Base-by-base conservation (phyloP, 2,797 vertebrate genomes). In the Pitangus sulphuratus region DNA sequence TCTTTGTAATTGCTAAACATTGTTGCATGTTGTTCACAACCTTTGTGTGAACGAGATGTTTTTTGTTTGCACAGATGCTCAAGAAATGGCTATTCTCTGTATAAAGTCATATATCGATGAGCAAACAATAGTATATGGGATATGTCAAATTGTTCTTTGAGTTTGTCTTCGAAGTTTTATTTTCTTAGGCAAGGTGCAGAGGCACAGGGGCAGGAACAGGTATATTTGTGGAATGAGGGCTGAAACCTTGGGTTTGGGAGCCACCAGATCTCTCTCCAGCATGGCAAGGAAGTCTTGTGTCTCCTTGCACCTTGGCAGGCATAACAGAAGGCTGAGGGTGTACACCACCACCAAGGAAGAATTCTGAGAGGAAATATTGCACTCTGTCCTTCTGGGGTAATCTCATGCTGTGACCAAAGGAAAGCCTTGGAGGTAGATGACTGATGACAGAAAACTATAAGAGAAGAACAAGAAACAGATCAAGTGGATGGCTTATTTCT, bases 241-340 rank as follows among this genome's bases (percentile, higher is more conserved):
- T 53, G 56, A 79, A 76, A 45, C 37, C 35, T 58, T 62, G 47
- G 25, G 12, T 74, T 65, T 74, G 57, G 42, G 62, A 89, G 9
- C 42, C 54, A 31, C 19, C 13, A 31, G 54, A 25, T 51, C 17
- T 64, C 47, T 48, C 28, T 56, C 31, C 53, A 66, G 30, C 11
- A 18, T 3, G 30, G 21, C 0, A 0, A 84, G 44, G 48, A 71
- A 77, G 14, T 22, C 21, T 48, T 26, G 7, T 3, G 13, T 31
- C 17, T 80, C 31, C 69, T 68, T 45, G 39, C 25, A 17, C 13
- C 20, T 45, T 1, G 0, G 21, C 1, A 2, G 60, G 20, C 26
- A 28, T 4, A 30, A 58, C 0, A 0, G 0, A 0, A 69, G 42
- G 50, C 70, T 77, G 60, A 87, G 44, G 19, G 22, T 20, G 15